Conservation (phyloP, 2,797 vertebrate genomes). For the Lepus townsendii region DNA sequence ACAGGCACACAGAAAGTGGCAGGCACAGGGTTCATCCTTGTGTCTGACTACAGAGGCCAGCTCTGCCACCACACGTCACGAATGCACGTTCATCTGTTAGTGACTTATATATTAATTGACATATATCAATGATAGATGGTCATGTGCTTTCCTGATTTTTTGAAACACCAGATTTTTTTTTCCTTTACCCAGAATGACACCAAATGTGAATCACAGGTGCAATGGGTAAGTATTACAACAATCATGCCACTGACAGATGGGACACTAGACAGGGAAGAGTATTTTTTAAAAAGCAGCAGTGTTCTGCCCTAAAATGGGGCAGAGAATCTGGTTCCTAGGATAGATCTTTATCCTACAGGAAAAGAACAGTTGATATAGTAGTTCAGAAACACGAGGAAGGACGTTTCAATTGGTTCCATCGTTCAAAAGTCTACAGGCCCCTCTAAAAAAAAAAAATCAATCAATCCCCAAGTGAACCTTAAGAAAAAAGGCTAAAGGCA, state of each 20-base stretch:
- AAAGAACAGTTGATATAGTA: neutral
- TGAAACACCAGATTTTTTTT: constrained; percentile 7
- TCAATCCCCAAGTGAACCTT: too few relatives aligned
- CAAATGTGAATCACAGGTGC: neutral
- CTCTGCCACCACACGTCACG: neutral
- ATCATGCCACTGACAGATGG: neutral
- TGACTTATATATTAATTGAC: neutral
- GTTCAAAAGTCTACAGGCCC: neutral
- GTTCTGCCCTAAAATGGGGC: neutral
- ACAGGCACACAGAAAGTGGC: neutral
- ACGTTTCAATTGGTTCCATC: neutral
- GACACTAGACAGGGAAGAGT: neutral
- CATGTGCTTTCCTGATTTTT: constrained; percentile 29
- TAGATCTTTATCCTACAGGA: neutral
- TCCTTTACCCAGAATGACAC: neutral
- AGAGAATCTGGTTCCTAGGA: neutral
- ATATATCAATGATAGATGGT: neutral
- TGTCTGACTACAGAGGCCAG: neutral
- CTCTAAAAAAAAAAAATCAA: too few relatives aligned
- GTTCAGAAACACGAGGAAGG: neutral
- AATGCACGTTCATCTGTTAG: neutral
- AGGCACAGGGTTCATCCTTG: neutral
- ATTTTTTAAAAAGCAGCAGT: neutral
- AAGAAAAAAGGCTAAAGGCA: too few relatives aligned
- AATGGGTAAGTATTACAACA: neutral